Base-by-base conservation (phyloP, 2,888 invertebrate genomes). In the Dicyrtomina minuta region DNA sequence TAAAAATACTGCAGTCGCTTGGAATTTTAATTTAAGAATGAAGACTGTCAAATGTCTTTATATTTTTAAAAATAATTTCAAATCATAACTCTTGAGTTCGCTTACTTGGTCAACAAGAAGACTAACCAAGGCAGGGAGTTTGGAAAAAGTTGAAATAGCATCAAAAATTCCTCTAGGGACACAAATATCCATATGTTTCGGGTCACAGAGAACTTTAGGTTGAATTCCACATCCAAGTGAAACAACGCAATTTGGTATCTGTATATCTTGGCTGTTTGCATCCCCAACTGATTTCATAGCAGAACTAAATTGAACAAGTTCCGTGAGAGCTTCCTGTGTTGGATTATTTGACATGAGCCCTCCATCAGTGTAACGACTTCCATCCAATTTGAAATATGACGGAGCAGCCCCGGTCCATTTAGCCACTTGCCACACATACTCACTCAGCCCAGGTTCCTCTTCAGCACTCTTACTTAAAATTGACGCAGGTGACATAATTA, bases 281-380 rank as follows among this genome's bases (percentile, higher is more conserved):
- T 88, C 85, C 0, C 89, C 89, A 1, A 86, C 85, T 17, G 89
- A 88, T 75, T 88, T 87, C 53, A 94, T 83, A 0, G 95, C 93
- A 72, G 91, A 85, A 80, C 93, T 90, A 80, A 94, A 89, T 81
- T 96, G 94, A 65, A 93, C 89, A 39, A 98, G 88, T 83, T 99
- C 98, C 0, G 96, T 93, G 78, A 99, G 83, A 0, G 93, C 90
- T 81, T 99, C 98, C 66, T 98, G 81, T 0, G 97, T 96, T 0
- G 99, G 99, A 81, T 99, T 99, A 82, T 99, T 99, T 0, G 97
- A 91, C 79, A 97, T 95, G 2, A 98, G 83, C 2, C 97, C 97
- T 2, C 98, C 98, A 80, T 98, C 98, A 61, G 98, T 83, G 79
- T 89, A 94, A 60, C 87, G 82, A n/a, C n/a, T n/a, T 80, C 87